Evolutionary conservation across 2,797 vertebrate species (phyloP).

Genomic region (Enteromius radiatus): DNA sequence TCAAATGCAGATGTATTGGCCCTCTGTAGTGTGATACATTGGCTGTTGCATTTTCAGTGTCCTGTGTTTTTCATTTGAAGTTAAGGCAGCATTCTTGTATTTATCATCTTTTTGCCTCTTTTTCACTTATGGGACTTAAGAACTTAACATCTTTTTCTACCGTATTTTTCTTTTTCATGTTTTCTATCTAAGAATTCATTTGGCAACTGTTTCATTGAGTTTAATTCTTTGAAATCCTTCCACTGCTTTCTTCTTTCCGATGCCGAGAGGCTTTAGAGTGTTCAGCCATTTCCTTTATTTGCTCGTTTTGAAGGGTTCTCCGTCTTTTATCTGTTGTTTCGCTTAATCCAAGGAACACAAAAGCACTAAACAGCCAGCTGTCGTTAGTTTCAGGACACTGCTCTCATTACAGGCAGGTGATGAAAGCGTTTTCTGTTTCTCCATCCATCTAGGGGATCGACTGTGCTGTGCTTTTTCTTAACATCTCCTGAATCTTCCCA

Average conservation of each 20-base stretch:
- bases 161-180: background rate
- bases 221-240: background rate
- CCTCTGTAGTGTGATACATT: conserved; percentile 1
- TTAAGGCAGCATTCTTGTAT: background rate
- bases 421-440: conserved; percentile 27
- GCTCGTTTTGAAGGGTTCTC: conserved; percentile 13
- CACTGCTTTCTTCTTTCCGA: background rate
- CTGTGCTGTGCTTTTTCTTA: background rate
- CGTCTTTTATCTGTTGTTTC: conserved; percentile 24
- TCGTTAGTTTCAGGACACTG: conserved; percentile 1
- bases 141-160: background rate
- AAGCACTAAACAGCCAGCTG: conserved; percentile 33
- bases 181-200: background rate
- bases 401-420: conserved; percentile 30
- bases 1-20: conserved; percentile 25
- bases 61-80: background rate
- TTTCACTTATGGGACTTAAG: background rate
- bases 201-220: conserved; percentile 13
- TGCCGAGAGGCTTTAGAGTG: background rate
- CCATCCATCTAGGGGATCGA: conserved; percentile 12
- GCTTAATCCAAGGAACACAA: conserved; percentile 23
- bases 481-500: background rate
- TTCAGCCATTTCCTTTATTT: background rate
- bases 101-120: conserved; percentile 11
- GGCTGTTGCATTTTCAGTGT: background rate